phyloP scores from a whole-genome alignment of 1,140 invertebrate species.

The Eubasilissa regina region DNA sequence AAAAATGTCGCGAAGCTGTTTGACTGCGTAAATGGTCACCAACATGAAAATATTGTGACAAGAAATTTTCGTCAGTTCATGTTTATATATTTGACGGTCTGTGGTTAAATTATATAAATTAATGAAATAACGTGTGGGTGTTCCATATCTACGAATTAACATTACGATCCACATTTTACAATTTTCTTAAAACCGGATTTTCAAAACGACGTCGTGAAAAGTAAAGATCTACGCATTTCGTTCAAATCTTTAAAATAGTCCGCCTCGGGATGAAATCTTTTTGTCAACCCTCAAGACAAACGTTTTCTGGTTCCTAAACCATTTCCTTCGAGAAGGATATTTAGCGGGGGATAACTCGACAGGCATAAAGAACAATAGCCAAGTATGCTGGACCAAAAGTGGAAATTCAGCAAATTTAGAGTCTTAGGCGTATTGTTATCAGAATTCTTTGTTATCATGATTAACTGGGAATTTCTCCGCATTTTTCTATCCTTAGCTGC shows the following conservation, averaged over 20 bases:
- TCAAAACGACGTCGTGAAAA: constrained; percentile 12
- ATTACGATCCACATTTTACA: neutral
- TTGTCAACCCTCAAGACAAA: constrained; percentile 38
- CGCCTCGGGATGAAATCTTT: constrained; percentile 36
- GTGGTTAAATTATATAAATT: no score
- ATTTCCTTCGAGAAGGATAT: constrained; percentile 41
- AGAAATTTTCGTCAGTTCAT: no score
- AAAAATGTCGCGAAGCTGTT: no score
- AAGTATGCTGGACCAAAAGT: constrained; percentile 31
- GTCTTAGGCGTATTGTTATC: constrained; percentile 29
- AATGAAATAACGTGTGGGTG: no score
- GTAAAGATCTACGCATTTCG: constrained; percentile 18
- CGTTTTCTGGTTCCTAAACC: constrained; percentile 39
- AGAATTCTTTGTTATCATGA: constrained; percentile 44
- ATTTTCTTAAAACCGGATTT: constrained; percentile 25
- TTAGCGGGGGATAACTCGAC: constrained; percentile 54
- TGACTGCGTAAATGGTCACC: no score
- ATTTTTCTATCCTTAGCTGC: constrained; percentile 29
- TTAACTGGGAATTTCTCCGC: constrained; percentile 36
- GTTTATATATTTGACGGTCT: no score
- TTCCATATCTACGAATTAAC: no score
- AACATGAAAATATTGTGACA: no score
- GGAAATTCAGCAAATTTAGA: constrained; percentile 48
- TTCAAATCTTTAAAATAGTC: constrained; percentile 28
- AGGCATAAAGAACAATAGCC: constrained; percentile 49